Conservation (phyloP, 2,797 vertebrate species). For the Vespertilio murinus region DNA sequence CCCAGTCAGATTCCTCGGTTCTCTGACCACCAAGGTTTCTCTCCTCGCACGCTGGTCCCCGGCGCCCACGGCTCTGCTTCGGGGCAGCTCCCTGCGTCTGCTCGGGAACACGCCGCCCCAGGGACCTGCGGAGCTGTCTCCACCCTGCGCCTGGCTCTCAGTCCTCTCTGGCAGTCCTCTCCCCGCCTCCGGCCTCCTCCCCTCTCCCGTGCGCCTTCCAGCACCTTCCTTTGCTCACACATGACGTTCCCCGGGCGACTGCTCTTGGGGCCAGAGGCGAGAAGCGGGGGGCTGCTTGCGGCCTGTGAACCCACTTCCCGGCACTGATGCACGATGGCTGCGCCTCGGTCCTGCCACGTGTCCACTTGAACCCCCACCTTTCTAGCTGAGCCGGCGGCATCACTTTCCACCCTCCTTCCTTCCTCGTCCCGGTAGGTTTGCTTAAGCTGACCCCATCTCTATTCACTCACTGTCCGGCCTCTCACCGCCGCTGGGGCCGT, state of each 20-base stretch:
- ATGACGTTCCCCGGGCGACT: not conserved
- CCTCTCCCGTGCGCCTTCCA: not conserved
- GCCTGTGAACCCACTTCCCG: not conserved
- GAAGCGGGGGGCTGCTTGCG: not conserved
- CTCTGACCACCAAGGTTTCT: too few relatives aligned
- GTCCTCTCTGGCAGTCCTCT: not conserved
- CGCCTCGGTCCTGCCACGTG: fast-evolving
- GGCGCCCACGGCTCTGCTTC: not conserved
- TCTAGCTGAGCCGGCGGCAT: fast-evolving
- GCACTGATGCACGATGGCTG: fast-evolving
- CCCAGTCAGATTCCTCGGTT: not conserved
- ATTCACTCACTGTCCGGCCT: not conserved
- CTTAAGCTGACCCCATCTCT: not conserved
- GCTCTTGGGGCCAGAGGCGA: not conserved
- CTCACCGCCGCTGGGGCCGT: too few relatives aligned
- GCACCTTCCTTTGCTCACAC: not conserved
- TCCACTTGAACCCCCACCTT: fast-evolving
- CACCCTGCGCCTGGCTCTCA: not conserved
- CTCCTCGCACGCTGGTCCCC: not conserved
- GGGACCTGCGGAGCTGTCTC: not conserved
- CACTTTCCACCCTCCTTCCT: too few relatives aligned
- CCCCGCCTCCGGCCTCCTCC: not conserved
- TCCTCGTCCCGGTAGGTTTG: not conserved
- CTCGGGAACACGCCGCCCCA: not conserved
- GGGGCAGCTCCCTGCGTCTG: not conserved